These are phyloP conservation scores for Propithecus deckenii DNA, from an alignment of 2,797 vertebrate species.

Conservation along the genomic window DNA sequence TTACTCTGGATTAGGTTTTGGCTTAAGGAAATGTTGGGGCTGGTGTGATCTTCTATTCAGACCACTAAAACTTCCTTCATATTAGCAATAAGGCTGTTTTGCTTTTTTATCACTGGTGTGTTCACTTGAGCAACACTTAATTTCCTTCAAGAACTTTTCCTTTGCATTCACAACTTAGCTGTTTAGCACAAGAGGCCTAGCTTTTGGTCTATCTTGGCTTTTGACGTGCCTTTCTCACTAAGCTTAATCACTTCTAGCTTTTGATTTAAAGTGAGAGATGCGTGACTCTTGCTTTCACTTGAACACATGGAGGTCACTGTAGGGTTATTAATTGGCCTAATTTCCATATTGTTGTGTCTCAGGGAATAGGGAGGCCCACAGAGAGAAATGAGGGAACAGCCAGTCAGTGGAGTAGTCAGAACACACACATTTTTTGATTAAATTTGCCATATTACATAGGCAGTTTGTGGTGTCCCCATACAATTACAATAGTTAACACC, in stretches of 20 bases:
- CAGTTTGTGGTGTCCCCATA: neutral
- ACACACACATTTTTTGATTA: neutral
- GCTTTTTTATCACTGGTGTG: neutral
- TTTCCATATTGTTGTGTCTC: neutral
- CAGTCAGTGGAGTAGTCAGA: neutral
- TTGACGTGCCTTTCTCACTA: neutral
- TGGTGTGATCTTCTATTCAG: neutral
- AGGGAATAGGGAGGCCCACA: neutral
- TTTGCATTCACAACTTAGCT: neutral
- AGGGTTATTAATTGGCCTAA: neutral
- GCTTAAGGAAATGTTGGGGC: neutral
- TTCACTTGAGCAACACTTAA: neutral
- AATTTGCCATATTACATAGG: neutral
- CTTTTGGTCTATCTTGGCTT: neutral
- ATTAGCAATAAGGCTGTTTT: neutral
- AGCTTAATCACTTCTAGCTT: neutral
- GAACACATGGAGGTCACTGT: neutral
- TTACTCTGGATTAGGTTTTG: neutral
- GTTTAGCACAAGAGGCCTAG: neutral
- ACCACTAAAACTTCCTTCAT: neutral
- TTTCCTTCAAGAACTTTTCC: neutral
- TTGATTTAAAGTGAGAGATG: neutral
- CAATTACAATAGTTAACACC: neutral
- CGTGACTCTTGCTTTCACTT: neutral
- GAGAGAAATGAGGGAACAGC: neutral